Percentiles rank a stretch among this genome's conserved stretches.
phyloP scores from a whole-genome alignment of 2,888 invertebrate species.

The Dasysyrphus albostriatus region DNA sequence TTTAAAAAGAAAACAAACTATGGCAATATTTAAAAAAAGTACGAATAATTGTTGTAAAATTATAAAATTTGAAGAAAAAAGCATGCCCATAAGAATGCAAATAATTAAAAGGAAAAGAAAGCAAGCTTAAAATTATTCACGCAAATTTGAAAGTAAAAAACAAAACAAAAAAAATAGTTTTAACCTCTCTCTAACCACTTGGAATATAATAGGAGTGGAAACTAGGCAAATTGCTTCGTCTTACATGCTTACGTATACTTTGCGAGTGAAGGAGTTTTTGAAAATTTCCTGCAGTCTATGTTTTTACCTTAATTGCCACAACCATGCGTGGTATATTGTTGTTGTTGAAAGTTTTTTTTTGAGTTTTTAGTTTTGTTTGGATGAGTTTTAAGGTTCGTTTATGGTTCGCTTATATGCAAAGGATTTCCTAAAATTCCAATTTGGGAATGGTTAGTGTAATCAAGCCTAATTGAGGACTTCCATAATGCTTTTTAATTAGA shows the following conservation, averaged over 20 bases:
- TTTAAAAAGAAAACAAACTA: constrained; percentile 4
- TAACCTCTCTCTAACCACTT: constrained; percentile 7
- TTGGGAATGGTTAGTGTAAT: neutral
- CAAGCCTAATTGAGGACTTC: constrained; percentile 10
- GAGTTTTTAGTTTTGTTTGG: neutral
- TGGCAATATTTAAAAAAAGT: neutral
- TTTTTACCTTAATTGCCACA: constrained; percentile 4
- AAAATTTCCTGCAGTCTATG: constrained; percentile 5
- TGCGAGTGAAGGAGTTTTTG: constrained; percentile 12
- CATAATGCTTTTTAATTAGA: neutral
- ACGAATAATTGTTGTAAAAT: neutral
- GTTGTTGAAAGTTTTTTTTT: constrained; percentile 1
- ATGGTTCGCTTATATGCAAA: neutral
- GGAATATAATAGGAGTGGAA: neutral
- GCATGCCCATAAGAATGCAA: constrained; percentile 32
- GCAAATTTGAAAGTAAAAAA: neutral
- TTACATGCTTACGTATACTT: constrained; percentile 8
- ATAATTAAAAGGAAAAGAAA: constrained; percentile 1
- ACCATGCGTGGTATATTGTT: neutral
- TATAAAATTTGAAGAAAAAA: neutral
- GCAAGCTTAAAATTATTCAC: constrained; percentile 5
- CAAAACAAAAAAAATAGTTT: neutral
- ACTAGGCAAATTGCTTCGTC: constrained; percentile 3
- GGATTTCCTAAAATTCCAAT: neutral
- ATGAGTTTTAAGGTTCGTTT: neutral